These are phyloP conservation scores for Calameuta idolon DNA, from an alignment of 2,888 invertebrate genomes.

Conservation along the genomic window DNA sequence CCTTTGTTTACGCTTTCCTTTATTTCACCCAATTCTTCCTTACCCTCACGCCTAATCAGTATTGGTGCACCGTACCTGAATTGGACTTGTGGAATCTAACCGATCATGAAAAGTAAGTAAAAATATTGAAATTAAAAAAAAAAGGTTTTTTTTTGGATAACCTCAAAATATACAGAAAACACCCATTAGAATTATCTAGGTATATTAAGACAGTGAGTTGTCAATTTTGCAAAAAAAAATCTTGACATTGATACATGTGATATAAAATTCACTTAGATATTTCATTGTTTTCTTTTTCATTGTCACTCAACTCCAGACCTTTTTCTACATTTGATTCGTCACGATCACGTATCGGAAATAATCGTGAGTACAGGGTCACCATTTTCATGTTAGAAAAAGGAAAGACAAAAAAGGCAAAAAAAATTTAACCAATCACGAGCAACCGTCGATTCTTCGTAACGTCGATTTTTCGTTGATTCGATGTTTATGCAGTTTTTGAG, in stretches of 20 bases:
- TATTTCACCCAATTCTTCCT: constrained; percentile 65
- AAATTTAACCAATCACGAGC: background rate
- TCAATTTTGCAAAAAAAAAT: background rate
- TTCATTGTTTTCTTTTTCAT: background rate
- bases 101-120: constrained; percentile 55
- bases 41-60: constrained; percentile 59
- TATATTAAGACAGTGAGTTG: background rate
- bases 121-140: background rate
- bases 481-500: background rate
- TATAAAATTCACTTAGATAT: background rate
- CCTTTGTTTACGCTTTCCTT: constrained; percentile 63
- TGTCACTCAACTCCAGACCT: background rate
- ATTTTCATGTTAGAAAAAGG: background rate
- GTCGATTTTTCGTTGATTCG: background rate
- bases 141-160: background rate
- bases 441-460: background rate
- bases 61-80: constrained; percentile 62
- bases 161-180: background rate
- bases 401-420: background rate
- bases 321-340: background rate
- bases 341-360: background rate
- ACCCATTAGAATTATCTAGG: background rate
- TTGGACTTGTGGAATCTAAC: constrained; percentile 54
- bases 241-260: background rate
- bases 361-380: background rate